These are phyloP conservation scores for Drosophila pseudotalamancana DNA, from an alignment of 2,888 invertebrate species.

Conservation along the genomic window DNA sequence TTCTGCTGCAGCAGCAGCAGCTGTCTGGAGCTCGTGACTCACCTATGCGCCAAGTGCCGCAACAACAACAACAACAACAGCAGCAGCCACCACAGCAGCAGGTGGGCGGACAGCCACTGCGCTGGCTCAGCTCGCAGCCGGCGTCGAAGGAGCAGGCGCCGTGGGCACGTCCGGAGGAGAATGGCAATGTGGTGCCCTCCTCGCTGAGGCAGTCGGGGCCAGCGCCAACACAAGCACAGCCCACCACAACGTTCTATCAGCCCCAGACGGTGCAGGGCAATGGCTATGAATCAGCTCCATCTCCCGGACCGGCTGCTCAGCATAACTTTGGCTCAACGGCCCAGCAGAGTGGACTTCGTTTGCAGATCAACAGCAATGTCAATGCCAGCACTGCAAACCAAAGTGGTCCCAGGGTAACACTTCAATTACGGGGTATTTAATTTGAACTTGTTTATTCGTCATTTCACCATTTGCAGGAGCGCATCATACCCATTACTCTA, in stretches of 20 bases:
- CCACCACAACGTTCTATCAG: constrained; percentile 43
- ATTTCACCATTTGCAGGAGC: constrained; percentile 71
- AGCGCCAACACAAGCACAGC: constrained; percentile 57
- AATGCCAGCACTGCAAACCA: constrained; percentile 56
- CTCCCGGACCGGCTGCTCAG: constrained; percentile 29
- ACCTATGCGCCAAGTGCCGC: constrained; percentile 86
- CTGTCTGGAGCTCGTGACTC: constrained; percentile 81
- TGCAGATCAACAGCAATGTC: constrained; percentile 78
- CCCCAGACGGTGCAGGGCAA: constrained; percentile 59
- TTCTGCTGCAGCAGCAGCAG: constrained; percentile 82
- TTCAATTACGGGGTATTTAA: too few relatives aligned
- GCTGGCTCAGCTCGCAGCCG: constrained; percentile 81
- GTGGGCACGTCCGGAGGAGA: constrained; percentile 82
- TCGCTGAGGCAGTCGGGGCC: constrained; percentile 83
- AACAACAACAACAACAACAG: constrained; percentile 61
- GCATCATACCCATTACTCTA: constrained; percentile 84
- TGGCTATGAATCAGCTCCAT: constrained; percentile 50
- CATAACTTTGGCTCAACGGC: constrained; percentile 75
- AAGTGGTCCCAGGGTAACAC: constrained; percentile 77
- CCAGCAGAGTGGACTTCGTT: constrained; percentile 72
- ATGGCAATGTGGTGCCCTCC: constrained; percentile 80
- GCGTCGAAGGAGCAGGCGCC: constrained; percentile 80
- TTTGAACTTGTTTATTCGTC: not conserved
- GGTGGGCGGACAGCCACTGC: constrained; percentile 73
- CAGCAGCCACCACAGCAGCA: constrained; percentile 61